Evolutionary conservation across 2,113 vertebrate species (phyloP).

Genomic region (Laticauda colubrina): DNA sequence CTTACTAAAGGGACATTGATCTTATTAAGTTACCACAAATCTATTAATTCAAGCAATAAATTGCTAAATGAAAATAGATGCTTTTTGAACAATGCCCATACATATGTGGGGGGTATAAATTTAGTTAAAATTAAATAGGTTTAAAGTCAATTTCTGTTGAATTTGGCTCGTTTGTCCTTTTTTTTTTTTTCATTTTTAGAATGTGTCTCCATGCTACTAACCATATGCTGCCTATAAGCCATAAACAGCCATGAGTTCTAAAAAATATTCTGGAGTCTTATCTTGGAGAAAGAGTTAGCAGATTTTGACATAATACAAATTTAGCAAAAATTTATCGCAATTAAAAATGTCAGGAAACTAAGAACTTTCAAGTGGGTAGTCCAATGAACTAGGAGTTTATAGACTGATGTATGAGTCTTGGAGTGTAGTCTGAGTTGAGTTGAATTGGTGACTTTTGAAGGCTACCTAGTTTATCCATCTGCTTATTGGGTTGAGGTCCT

Average conservation of each 20-base stretch:
- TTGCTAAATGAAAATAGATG: neutral
- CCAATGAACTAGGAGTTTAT: neutral
- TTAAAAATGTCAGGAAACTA: constrained; percentile 2
- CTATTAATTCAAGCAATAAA: neutral
- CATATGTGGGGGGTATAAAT: neutral
- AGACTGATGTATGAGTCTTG: neutral
- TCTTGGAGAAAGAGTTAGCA: neutral
- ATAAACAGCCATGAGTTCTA: neutral
- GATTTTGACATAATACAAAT: neutral
- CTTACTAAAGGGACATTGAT: constrained; percentile 24
- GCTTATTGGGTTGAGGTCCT: neutral
- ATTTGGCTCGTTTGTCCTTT: neutral
- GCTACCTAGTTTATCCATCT: neutral
- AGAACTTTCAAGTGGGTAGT: neutral
- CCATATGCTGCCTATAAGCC: neutral
- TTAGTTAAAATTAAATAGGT: neutral
- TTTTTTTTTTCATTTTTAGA: neutral
- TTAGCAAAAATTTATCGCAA: neutral
- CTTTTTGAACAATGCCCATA: neutral
- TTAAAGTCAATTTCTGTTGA: neutral
- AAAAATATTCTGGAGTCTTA: neutral
- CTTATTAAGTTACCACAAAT: neutral
- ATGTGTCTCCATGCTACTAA: neutral
- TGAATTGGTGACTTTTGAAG: neutral
- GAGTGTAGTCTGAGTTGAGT: neutral